Evolutionary conservation across 2,113 vertebrate species (phyloP), one percentile per base, ranked within the genome.

Genomic region (Rhinoderma darwinii): DNA sequence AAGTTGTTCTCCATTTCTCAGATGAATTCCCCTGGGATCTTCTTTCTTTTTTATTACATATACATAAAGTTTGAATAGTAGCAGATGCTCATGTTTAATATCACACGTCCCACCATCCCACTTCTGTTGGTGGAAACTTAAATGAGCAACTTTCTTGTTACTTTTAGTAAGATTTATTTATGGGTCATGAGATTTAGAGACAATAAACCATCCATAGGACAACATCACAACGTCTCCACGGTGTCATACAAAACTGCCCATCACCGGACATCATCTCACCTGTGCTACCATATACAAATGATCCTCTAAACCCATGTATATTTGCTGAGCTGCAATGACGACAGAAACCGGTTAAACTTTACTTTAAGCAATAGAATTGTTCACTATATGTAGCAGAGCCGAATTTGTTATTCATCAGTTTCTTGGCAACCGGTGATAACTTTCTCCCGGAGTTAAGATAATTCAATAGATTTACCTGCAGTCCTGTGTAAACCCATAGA

Each of bases 11-110:
- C 61, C 27, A 30, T 66, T 35, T 17, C 30, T 17, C 15, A 27
- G 37, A 59, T 80, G 77, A 37, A 39, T 39, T 41, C 32, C 44
- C 30, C 12, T 1, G 20, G 9, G 7, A 20, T 35, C 17, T 18
- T n/a, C 35, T 20, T 32, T 68, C 63, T 27, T 51, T 51, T 79
- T 32, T 79, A 79, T 56, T 41, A 37, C 54, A 41, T n/a, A 43
- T 81, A 27, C 25, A 18, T 82, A 82, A 66, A 82, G 25, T 44
- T 44, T 63, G 79, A 82, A 27, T 30, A 32, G 41, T n/a, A 43
- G 32, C 79, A 82, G 79, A 82, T 66, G n/a, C 59, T 44, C 8
- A 6, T 82, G 56, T 82, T 63, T 44, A 27, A 44, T 32, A 32
- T 30, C 44, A 32, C 79, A 44, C n/a, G n/a, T 81, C 54, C 37